These are phyloP conservation scores for Sturnus vulgaris DNA, from an alignment of 2,113 vertebrate species.

Conservation along the genomic window DNA sequence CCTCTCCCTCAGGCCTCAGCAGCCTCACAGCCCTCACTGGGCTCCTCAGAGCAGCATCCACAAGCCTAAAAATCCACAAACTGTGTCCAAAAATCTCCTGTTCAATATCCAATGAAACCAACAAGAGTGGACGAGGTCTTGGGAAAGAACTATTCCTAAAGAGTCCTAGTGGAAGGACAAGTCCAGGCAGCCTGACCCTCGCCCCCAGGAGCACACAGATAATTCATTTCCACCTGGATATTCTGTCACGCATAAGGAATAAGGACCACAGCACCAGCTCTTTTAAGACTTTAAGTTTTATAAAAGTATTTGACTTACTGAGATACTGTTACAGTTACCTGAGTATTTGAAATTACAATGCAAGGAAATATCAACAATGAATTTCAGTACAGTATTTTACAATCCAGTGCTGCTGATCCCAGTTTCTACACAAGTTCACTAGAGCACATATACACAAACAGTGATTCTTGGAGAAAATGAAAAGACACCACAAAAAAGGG, in stretches of 20 bases:
- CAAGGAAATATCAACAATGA: conserved; percentile 65
- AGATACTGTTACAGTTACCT: conserved; percentile 72
- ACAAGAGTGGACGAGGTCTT: rapidly evolving
- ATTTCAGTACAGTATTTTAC: conserved; percentile 68
- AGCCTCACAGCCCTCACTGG: not conserved
- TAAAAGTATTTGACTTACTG: conserved; percentile 71
- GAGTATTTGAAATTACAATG: conserved; percentile 72
- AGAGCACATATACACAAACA: conserved; percentile 64
- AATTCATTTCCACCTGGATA: not conserved
- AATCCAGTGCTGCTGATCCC: conserved; percentile 70
- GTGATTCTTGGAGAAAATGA: conserved; percentile 22
- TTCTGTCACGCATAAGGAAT: not conserved
- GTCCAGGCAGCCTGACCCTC: not conserved
- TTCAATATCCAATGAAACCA: not conserved
- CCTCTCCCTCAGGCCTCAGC: not conserved
- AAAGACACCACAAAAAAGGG: conserved; percentile 10
- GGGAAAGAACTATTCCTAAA: not conserved
- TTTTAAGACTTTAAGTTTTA: conserved; percentile 60
- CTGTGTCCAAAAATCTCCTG: not conserved
- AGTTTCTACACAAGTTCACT: conserved; percentile 39
- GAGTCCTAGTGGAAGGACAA: not conserved
- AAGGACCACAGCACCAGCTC: not conserved
- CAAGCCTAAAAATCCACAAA: not conserved
- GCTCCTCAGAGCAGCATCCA: not conserved
- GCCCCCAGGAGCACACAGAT: not conserved